phyloP scores from a whole-genome alignment of 2,113 vertebrate genomes.

The Girardinichthys multiradiatus region DNA sequence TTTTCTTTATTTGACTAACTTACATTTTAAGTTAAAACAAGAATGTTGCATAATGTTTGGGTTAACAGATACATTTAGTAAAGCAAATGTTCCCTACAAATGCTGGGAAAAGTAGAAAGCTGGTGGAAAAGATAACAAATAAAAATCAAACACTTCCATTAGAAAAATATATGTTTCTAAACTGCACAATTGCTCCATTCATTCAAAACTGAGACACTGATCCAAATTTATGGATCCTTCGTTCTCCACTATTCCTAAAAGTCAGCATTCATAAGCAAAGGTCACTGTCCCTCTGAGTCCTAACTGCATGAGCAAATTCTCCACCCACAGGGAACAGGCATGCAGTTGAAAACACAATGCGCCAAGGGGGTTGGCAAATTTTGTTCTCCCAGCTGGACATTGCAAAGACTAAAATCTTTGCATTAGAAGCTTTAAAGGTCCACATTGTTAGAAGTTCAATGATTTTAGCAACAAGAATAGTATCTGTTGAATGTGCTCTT shows the following conservation, averaged over 20 bases:
- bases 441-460: neutral
- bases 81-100: too few relatives aligned
- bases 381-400: slow-evolving; percentile 26
- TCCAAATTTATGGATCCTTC: slow-evolving; percentile 33
- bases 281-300: slow-evolving; percentile 53
- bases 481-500: too few relatives aligned
- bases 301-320: slow-evolving; percentile 70
- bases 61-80: too few relatives aligned
- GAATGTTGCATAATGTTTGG: too few relatives aligned
- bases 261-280: slow-evolving; percentile 61
- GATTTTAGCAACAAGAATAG: neutral
- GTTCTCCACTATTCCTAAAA: slow-evolving; percentile 54
- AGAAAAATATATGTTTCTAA: neutral
- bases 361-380: slow-evolving; percentile 19
- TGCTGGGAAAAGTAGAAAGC: too few relatives aligned
- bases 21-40: too few relatives aligned
- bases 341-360: slow-evolving; percentile 31
- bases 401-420: neutral
- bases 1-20: too few relatives aligned
- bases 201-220: slow-evolving; percentile 23
- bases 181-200: slow-evolving; percentile 15
- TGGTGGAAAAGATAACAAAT: neutral
- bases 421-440: neutral
- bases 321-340: slow-evolving; percentile 51
- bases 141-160: neutral